Conservation (phyloP, 2,888 invertebrate genomes). For the Idaea biselata region DNA sequence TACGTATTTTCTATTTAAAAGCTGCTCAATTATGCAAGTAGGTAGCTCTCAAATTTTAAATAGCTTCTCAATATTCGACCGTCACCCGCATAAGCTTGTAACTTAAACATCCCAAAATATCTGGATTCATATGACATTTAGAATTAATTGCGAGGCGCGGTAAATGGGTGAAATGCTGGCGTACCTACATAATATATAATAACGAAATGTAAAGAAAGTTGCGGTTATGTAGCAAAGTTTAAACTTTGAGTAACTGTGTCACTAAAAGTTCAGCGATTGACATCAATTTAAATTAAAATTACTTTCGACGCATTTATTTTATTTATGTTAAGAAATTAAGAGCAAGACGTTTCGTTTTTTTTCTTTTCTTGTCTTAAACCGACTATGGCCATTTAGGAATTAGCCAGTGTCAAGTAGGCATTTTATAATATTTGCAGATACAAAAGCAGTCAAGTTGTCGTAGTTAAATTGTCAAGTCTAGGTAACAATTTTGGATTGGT, state of each 20-base stretch:
- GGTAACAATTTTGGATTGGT: too few species aligned
- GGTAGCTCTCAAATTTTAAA: too few species aligned
- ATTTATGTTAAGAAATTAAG: not conserved
- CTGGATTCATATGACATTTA: conserved; percentile 69
- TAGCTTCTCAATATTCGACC: too few species aligned
- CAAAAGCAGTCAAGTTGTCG: too few species aligned
- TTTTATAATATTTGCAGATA: too few species aligned
- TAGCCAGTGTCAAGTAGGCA: too few species aligned
- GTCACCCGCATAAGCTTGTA: conserved; percentile 31
- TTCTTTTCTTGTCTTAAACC: too few species aligned
- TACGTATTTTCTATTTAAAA: too few species aligned
- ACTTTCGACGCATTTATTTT: not conserved
- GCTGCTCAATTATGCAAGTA: too few species aligned
- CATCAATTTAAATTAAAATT: conserved; percentile 18
- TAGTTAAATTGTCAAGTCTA: too few species aligned
- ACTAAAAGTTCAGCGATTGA: conserved; percentile 26
- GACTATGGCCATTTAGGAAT: too few species aligned
- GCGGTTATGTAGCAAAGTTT: conserved; percentile 32
- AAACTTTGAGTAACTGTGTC: conserved; percentile 21
- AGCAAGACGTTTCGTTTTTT: too few species aligned
- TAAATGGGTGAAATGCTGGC: conserved; percentile 56
- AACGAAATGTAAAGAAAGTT: conserved; percentile 55
- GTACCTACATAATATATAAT: conserved; percentile 15
- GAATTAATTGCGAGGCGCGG: conserved; percentile 68
- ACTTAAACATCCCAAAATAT: conserved; percentile 31